Base-by-base conservation (phyloP, 2,113 vertebrate genomes). In the Serinus canaria region DNA sequence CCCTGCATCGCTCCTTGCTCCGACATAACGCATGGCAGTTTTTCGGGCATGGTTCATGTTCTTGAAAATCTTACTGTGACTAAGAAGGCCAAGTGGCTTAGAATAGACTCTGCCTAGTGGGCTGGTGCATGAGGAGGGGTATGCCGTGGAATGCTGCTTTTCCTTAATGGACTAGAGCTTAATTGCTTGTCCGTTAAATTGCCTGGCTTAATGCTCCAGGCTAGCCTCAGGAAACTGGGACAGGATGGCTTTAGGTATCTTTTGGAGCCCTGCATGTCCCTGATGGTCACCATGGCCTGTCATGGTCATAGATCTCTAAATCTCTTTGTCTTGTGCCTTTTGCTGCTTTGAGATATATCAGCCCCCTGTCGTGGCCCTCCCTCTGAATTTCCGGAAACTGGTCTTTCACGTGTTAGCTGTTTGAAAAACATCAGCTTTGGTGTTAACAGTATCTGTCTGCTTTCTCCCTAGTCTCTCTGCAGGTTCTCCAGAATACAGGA, bases 1-100 rank as follows among this genome's bases (percentile, higher is more conserved):
- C 15, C 21, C 10, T n/a, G 37, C 11, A 2, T 11, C 0, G 0
- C 9, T 20, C 6, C n/a, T 37, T 1, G 1, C 39, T 41, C n/a
- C 8, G 4, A 13, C 3, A 1, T 1, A 9, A 11, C 19, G 43
- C 19, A 0, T 0, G 0, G n/a, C 20, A 47, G 19, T 16, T 24
- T 46, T 27, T 1, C 2, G 22, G 15, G 5, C 8, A 8, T 11
- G 3, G 11, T 23, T 49, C 23, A 2, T 21, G 8, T 10, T 33
- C 33, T 25, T 24, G 30, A 47, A 64, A 27, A 35, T 20, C 7
- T 21, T 33, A 12, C 1, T 19, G 43, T 66, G 47, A 11, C 18
- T 25, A 44, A 16, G 13, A 59, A 77, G 10, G 21, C 3, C 7
- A 6, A 4, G 2, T 59, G 49, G 7, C 25, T 66, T 69, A 22